Percentiles rank a stretch among this genome's conserved stretches.
Conservation (phyloP, 2,888 invertebrate genomes). For the Cerceris rybyensis region DNA sequence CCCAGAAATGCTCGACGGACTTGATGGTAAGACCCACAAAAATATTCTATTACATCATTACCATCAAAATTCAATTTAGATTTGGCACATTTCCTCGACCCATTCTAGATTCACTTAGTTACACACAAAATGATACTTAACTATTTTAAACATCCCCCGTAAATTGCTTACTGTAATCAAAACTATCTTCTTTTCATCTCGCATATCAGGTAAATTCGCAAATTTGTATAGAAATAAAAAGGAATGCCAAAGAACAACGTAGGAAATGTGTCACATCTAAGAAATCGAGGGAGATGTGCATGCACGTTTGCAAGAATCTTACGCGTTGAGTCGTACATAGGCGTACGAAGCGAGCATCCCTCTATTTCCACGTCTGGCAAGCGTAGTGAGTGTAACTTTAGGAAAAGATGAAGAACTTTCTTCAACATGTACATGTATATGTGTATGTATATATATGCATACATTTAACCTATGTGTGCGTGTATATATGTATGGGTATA, state of each 20-base stretch:
- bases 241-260: background rate
- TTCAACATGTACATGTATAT: constrained; percentile 64
- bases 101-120: background rate
- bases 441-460: constrained; percentile 53
- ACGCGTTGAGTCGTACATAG: constrained; percentile 77
- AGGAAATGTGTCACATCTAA: constrained; percentile 72
- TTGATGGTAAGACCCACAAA: constrained; percentile 81
- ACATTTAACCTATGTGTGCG: constrained; percentile 46
- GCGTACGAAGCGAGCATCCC: constrained; percentile 80
- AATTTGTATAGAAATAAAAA: background rate
- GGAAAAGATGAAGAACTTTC: constrained; percentile 59
- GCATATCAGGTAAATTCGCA: too few relatives aligned
- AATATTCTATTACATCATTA: constrained; percentile 63
- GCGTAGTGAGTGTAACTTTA: constrained; percentile 77
- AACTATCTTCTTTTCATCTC: too few relatives aligned
- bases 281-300: constrained; percentile 81
- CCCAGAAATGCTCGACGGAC: constrained; percentile 81
- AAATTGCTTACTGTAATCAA: too few relatives aligned
- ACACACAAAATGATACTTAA: too few relatives aligned
- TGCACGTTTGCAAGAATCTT: constrained; percentile 79
- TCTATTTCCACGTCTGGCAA: constrained; percentile 80
- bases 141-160: too few relatives aligned
- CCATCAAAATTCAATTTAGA: constrained; percentile 66
- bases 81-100: constrained; percentile 62
- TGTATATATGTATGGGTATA: constrained; percentile 39